These are phyloP conservation scores for Maccullochella peelii DNA, from an alignment of 2,113 vertebrate genomes.

Conservation along the genomic window DNA sequence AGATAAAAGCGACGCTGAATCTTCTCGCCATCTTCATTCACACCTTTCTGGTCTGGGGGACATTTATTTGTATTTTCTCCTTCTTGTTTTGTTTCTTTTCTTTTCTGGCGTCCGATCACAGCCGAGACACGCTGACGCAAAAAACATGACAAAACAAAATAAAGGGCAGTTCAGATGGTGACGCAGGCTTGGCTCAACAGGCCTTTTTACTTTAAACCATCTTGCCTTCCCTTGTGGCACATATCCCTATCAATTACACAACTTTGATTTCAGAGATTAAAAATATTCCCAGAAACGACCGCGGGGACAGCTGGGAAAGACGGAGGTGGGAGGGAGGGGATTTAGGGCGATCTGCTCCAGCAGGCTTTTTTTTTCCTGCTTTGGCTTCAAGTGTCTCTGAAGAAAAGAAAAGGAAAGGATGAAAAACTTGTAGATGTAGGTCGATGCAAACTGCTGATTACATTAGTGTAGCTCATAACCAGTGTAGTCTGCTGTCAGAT, in stretches of 20 bases:
- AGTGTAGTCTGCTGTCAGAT: neutral
- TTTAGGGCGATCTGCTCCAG: constrained; percentile 12
- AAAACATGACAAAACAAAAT: constrained; percentile 16
- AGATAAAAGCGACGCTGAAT: constrained; percentile 9
- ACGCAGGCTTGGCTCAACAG: constrained; percentile 20
- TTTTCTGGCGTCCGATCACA: constrained; percentile 39
- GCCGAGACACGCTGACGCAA: neutral
- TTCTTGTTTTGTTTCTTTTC: neutral
- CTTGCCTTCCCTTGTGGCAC: constrained; percentile 27
- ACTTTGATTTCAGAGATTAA: constrained; percentile 65
- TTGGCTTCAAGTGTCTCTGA: constrained; percentile 13
- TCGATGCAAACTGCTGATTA: constrained; percentile 35
- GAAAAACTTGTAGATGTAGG: neutral
- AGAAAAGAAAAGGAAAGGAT: constrained; percentile 9
- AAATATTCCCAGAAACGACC: constrained; percentile 50
- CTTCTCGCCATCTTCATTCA: neutral
- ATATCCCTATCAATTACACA: constrained; percentile 60
- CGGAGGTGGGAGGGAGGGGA: neutral
- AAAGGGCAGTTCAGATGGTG: neutral
- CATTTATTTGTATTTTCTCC: neutral
- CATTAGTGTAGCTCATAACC: neutral
- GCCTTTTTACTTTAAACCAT: constrained; percentile 26
- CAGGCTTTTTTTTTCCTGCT: constrained; percentile 21
- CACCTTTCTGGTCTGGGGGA: constrained; percentile 44
- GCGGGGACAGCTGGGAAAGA: constrained; percentile 28